Percentiles rank a stretch among this genome's conserved stretches.
Conservation (phyloP, 1,140 invertebrate genomes). For the Zaprionus vittiger region DNA sequence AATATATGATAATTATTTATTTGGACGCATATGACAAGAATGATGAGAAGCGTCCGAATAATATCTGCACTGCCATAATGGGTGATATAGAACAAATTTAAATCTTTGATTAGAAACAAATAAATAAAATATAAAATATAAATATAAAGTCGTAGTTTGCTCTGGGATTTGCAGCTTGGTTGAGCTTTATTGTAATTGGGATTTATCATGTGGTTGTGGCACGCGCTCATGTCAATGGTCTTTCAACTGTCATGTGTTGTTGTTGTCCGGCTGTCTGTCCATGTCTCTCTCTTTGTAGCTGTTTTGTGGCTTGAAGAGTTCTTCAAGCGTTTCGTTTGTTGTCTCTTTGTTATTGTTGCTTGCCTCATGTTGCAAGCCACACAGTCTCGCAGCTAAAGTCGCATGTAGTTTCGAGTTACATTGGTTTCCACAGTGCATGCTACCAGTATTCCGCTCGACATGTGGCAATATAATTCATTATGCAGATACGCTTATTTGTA, state of each 20-base stretch:
- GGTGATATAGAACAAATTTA: background rate
- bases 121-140: too few relatives aligned
- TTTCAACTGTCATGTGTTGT: conserved; percentile 60
- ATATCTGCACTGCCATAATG: background rate
- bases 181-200: conserved; percentile 29
- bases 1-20: background rate
- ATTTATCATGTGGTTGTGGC: conserved; percentile 51
- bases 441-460: conserved; percentile 50
- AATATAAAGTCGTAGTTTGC: background rate
- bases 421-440: conserved; percentile 40
- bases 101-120: background rate
- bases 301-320: conserved; percentile 29
- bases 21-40: background rate
- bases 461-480: conserved; percentile 42
- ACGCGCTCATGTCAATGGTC: conserved; percentile 64
- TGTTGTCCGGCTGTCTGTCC: conserved; percentile 34
- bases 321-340: conserved; percentile 43
- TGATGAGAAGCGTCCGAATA: background rate
- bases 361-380: conserved; percentile 64
- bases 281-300: background rate
- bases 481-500: conserved; percentile 27
- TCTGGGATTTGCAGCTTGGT: background rate
- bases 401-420: conserved; percentile 49
- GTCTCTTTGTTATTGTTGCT: conserved; percentile 9
- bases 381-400: conserved; percentile 24